Percentiles rank a stretch among this genome's conserved stretches.
phyloP scores from a whole-genome alignment of 2,888 invertebrate species.

The Rotaria sp. region DNA sequence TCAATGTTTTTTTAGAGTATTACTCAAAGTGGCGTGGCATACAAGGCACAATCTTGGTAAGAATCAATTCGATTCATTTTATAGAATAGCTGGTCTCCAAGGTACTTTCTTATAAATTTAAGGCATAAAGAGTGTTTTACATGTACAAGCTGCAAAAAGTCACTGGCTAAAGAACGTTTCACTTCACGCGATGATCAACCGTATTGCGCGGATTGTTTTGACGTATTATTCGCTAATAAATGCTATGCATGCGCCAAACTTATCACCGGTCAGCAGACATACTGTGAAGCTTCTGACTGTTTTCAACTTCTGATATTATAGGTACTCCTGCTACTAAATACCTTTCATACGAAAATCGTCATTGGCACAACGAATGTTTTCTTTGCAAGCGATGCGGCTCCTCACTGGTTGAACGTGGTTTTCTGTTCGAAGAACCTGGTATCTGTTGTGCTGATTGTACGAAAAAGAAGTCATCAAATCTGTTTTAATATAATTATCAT shows the following conservation, averaged over 20 bases:
- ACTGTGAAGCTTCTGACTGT: not conserved
- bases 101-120: too few species aligned
- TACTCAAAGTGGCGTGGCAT: too few species aligned
- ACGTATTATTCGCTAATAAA: slow-evolving; percentile 92
- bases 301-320: slow-evolving; percentile 52
- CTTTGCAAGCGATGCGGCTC: slow-evolving; percentile 90
- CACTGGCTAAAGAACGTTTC: slow-evolving; percentile 93
- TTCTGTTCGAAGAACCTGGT: slow-evolving; percentile 93
- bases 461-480: too few species aligned
- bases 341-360: slow-evolving; percentile 98
- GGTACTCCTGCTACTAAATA: slow-evolving; percentile 95
- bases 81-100: too few species aligned
- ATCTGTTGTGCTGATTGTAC: slow-evolving; percentile 95
- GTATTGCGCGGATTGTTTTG: slow-evolving; percentile 97
- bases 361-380: slow-evolving; percentile 98
- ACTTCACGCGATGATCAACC: slow-evolving; percentile 97
- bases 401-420: slow-evolving; percentile 91
- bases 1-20: too few species aligned
- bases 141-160: slow-evolving; percentile 89
- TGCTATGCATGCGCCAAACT: slow-evolving; percentile 94
- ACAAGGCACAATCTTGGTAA: too few species aligned
- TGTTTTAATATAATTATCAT: too few species aligned
- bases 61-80: too few species aligned
- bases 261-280: slow-evolving; percentile 71
- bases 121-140: slow-evolving; percentile 96